Conservation (phyloP, 2,888 invertebrate genomes). For the Lasioglossum vierecki region DNA sequence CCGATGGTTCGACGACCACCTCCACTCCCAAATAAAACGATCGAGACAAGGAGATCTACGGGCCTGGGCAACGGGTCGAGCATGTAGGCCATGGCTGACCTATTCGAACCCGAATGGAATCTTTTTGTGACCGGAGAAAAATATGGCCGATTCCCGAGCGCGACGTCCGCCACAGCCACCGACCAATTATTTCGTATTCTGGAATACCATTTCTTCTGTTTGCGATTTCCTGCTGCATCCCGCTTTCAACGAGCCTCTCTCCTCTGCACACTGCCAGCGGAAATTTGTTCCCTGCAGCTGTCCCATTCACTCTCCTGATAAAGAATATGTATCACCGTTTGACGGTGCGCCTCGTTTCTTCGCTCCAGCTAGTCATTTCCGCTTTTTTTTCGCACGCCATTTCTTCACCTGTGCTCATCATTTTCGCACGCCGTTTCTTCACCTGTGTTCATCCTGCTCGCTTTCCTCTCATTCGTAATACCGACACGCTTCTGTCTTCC, state of each 20-base stretch:
- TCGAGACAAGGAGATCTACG: constrained; percentile 67
- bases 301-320: neutral
- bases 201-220: constrained; percentile 8
- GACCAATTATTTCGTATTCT: constrained; percentile 36
- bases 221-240: neutral
- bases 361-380: neutral
- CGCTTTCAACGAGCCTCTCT: neutral
- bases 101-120: constrained; percentile 58
- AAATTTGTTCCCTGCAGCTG: neutral
- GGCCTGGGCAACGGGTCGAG: constrained; percentile 58
- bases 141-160: constrained; percentile 36
- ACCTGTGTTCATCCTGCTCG: too few species aligned
- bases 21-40: constrained; percentile 69
- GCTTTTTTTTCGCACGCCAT: neutral
- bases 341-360: neutral
- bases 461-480: too few species aligned
- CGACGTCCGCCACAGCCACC: constrained; percentile 40
- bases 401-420: too few species aligned
- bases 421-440: too few species aligned
- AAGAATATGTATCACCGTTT: neutral
- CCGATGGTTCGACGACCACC: constrained; percentile 75
- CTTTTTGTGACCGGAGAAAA: constrained; percentile 45
- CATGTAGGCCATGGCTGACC: constrained; percentile 66
- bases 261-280: neutral
- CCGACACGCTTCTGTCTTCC: too few species aligned